Conservation (phyloP, 2,797 vertebrate genomes). For the Forpus xanthops region DNA sequence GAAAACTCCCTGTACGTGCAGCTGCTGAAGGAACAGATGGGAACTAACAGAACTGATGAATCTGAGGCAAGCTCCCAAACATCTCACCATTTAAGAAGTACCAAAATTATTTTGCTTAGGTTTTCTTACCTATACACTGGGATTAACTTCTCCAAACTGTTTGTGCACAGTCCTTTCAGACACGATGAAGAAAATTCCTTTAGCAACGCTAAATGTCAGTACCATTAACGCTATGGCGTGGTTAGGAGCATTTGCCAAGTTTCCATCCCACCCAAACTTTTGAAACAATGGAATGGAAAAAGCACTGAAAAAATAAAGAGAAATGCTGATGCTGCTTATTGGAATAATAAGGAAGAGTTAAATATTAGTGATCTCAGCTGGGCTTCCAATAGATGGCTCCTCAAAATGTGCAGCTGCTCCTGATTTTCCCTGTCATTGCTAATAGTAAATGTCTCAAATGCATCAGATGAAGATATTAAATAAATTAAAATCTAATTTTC, state of each 20-base stretch:
- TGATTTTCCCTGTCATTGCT: neutral
- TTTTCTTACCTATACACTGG: neutral
- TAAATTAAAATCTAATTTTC: slow-evolving; percentile 28
- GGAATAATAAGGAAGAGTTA: neutral
- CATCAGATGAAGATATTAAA: slow-evolving; percentile 31
- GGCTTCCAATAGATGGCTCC: neutral
- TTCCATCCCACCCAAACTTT: neutral
- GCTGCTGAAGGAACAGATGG: neutral
- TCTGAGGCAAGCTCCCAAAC: neutral
- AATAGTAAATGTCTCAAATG: neutral
- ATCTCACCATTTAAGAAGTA: neutral
- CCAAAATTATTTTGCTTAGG: neutral
- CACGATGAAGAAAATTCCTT: neutral
- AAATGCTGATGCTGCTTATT: neutral
- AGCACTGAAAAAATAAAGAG: neutral
- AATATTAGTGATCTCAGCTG: neutral
- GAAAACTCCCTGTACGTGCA: neutral
- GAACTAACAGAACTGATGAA: neutral
- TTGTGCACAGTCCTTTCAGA: neutral
- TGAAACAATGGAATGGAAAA: neutral
- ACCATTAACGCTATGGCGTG: neutral
- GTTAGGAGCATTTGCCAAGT: neutral
- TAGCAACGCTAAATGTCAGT: neutral
- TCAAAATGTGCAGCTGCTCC: slow-evolving; percentile 1
- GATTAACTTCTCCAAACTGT: neutral